A percentile compares a stretch with the other conserved stretches of the same genome.
Conservation (phyloP, 2,113 vertebrate species). For the Megaceryle maxima region DNA sequence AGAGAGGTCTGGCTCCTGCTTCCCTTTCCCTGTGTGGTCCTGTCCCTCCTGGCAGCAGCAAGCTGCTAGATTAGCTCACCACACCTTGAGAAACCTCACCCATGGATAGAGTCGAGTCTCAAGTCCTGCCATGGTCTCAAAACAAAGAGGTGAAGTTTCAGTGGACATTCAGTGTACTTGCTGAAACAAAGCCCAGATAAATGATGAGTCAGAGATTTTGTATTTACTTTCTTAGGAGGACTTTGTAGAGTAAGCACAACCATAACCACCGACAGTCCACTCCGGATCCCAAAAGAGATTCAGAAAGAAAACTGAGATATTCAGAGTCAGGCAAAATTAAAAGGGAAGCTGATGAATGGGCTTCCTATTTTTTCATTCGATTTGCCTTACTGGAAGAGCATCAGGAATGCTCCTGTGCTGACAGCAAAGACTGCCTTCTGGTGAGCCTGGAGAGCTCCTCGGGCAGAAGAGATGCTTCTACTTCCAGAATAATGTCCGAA, state of each 20-base stretch:
- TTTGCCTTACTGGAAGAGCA: neutral
- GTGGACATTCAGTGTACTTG: neutral
- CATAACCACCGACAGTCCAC: neutral
- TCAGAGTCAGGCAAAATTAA: neutral
- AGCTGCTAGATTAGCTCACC: neutral
- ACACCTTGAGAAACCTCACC: conserved; percentile 32
- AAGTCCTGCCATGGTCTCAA: neutral
- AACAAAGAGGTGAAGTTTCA: neutral
- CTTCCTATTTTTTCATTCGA: neutral
- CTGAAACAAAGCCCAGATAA: conserved; percentile 25
- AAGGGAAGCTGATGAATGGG: neutral
- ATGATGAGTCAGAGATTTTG: neutral
- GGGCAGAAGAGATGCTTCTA: neutral
- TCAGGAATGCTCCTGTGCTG: neutral
- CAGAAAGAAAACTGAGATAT: neutral
- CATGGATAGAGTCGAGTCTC: neutral
- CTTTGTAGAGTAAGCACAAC: neutral
- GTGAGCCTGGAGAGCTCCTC: neutral
- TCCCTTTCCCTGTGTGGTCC: neutral
- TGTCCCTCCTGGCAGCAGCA: neutral
- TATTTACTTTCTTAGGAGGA: neutral
- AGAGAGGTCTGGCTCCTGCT: neutral
- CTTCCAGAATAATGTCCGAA: neutral
- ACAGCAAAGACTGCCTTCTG: neutral
- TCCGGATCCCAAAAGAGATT: neutral